Conservation (phyloP, 2,888 invertebrate species). For the Orthosia cruda region DNA sequence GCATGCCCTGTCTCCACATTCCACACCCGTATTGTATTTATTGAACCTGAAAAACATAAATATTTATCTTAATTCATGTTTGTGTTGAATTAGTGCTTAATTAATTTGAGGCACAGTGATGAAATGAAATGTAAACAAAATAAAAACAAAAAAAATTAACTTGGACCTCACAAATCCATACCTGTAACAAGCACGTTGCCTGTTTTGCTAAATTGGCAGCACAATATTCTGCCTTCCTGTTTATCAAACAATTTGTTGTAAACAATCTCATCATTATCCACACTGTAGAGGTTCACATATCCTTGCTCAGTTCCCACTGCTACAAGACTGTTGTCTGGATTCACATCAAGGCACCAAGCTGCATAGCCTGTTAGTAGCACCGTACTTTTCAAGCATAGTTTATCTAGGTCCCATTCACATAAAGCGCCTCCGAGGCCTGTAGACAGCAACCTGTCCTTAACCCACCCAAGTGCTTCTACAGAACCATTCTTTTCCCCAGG, state of each 20-base stretch:
- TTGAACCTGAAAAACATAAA: conserved; percentile 91
- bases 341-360: conserved; percentile 97
- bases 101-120: too few species aligned
- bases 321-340: conserved; percentile 92
- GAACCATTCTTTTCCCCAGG: conserved; percentile 93
- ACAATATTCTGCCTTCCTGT: conserved; percentile 97
- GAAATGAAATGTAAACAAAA: background rate
- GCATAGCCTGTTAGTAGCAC: conserved; percentile 95
- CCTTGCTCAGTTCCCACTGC: conserved; percentile 98
- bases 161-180: conserved; percentile 59
- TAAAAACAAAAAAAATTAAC: too few species aligned
- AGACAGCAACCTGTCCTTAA: conserved; percentile 94
- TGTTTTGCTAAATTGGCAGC: conserved; percentile 95
- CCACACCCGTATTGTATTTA: conserved; percentile 97
- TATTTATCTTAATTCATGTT: too few species aligned
- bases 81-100: too few species aligned
- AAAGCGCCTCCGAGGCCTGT: conserved; percentile 96
- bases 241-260: conserved; percentile 96
- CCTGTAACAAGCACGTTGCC: conserved; percentile 95
- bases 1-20: conserved; percentile 96
- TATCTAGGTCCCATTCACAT: conserved; percentile 95
- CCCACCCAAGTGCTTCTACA: conserved; percentile 96
- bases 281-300: conserved; percentile 96
- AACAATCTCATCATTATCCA: conserved; percentile 93
- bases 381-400: conserved; percentile 92